Evolutionary conservation across 2,113 vertebrate species (phyloP).

Genomic region (Syngnathoides biaculeatus): DNA sequence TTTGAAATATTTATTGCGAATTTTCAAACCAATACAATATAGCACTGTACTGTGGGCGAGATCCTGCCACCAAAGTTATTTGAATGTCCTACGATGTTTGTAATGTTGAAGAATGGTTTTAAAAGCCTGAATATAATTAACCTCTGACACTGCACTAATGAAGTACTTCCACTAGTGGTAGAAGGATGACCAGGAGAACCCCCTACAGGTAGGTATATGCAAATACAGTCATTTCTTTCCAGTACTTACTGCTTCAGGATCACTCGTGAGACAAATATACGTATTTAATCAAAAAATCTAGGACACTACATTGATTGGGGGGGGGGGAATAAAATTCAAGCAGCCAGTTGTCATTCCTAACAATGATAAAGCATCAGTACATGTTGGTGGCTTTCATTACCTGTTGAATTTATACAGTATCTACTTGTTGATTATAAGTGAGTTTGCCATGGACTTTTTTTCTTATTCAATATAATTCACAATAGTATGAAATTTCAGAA

Average conservation of each 20-base stretch:
- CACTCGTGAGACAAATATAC: background rate
- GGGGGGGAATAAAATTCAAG: background rate
- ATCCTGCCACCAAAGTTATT: slow-evolving; percentile 24
- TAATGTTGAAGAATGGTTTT: slow-evolving; percentile 13
- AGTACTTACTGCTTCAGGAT: background rate
- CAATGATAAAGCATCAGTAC: slow-evolving; percentile 1
- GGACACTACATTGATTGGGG: background rate
- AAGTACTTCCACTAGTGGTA: slow-evolving; percentile 27
- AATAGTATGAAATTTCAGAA: background rate
- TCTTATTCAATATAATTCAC: no score
- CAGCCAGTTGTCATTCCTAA: background rate
- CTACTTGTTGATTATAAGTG: no score
- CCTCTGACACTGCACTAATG: slow-evolving; percentile 44
- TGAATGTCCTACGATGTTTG: slow-evolving; percentile 11
- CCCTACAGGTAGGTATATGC: background rate
- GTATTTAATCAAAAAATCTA: background rate
- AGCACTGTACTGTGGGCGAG: slow-evolving; percentile 36
- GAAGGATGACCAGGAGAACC: slow-evolving; percentile 2
- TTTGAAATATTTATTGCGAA: slow-evolving; percentile 10
- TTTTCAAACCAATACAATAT: background rate
- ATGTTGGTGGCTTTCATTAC: no score
- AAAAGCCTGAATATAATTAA: slow-evolving; percentile 26
- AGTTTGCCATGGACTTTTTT: no score
- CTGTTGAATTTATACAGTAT: no score
- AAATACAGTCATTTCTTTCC: background rate